Conservation (phyloP, 2,888 invertebrate genomes). For the Calameuta idolon region DNA sequence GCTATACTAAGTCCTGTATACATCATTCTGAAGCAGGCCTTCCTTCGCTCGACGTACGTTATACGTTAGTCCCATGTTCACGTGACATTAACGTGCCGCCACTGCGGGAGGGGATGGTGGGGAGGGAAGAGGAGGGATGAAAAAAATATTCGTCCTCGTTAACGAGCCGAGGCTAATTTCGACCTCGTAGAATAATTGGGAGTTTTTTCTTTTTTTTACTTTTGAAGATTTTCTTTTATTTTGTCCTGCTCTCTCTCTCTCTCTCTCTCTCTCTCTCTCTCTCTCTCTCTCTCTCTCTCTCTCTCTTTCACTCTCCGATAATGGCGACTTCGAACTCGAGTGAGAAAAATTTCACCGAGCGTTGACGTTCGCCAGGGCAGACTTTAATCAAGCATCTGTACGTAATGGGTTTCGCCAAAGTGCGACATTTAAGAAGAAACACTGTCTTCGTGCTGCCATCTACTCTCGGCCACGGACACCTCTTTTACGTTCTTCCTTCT, state of each 20-base stretch:
- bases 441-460: no score
- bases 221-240: constrained; percentile 18
- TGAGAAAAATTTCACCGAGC: no score
- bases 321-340: not conserved
- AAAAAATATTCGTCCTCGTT: constrained; percentile 3
- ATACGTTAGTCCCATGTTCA: no score
- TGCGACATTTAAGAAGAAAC: no score
- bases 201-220: not conserved
- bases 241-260: constrained; percentile 9
- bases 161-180: constrained; percentile 13
- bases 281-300: constrained; percentile 18
- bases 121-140: not conserved
- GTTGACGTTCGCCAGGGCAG: no score
- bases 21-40: no score
- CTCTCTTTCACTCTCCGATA: constrained; percentile 13
- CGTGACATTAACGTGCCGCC: no score
- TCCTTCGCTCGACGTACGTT: no score
- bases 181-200: not conserved
- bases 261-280: constrained; percentile 7
- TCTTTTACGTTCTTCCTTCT: no score
- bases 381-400: no score
- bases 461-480: no score
- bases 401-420: no score
- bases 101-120: constrained; percentile 5
- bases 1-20: not conserved